phyloP scores from a whole-genome alignment of 1,140 invertebrate species.

The Cepaea nemoralis region DNA sequence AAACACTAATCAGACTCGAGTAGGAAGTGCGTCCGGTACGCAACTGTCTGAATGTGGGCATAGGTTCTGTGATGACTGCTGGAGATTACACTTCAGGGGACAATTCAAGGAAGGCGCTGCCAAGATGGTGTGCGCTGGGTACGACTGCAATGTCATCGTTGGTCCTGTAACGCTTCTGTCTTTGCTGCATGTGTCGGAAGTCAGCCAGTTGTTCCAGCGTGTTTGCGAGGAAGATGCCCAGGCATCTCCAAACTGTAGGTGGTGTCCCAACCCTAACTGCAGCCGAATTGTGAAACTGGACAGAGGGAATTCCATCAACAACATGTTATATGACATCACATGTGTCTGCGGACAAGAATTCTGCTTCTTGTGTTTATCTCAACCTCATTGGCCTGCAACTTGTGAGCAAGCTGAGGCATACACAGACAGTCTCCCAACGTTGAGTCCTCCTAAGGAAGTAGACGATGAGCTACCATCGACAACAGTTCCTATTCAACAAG shows the following conservation, averaged over 20 bases:
- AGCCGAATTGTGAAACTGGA: conserved; percentile 47
- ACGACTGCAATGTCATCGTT: conserved; percentile 46
- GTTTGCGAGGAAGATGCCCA: conserved; percentile 41
- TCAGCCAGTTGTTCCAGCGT: conserved; percentile 39
- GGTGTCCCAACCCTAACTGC: conserved; percentile 59
- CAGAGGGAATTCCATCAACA: not conserved
- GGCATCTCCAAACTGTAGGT: conserved; percentile 39
- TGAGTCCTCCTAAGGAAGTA: not conserved
- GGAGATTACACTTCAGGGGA: conserved; percentile 48
- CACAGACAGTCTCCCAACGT: conserved; percentile 26
- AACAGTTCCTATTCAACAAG: not conserved
- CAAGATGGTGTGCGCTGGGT: conserved; percentile 50
- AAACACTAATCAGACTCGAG: conserved; percentile 40
- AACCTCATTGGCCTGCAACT: conserved; percentile 55
- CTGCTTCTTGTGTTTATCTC: conserved; percentile 54
- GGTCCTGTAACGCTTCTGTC: conserved; percentile 48
- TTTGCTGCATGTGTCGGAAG: conserved; percentile 47
- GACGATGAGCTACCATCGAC: not conserved
- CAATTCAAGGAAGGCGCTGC: conserved; percentile 20
- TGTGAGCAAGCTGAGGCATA: conserved; percentile 49
- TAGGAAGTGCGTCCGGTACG: conserved; percentile 35
- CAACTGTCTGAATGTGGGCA: conserved; percentile 52
- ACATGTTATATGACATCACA: conserved; percentile 16
- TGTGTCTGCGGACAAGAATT: conserved; percentile 52
- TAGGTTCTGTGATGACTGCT: conserved; percentile 60